A percentile compares a stretch with the other conserved stretches of the same genome.
These are phyloP conservation scores for Meta bourneti DNA, from an alignment of 2,888 invertebrate genomes.

Conservation along the genomic window DNA sequence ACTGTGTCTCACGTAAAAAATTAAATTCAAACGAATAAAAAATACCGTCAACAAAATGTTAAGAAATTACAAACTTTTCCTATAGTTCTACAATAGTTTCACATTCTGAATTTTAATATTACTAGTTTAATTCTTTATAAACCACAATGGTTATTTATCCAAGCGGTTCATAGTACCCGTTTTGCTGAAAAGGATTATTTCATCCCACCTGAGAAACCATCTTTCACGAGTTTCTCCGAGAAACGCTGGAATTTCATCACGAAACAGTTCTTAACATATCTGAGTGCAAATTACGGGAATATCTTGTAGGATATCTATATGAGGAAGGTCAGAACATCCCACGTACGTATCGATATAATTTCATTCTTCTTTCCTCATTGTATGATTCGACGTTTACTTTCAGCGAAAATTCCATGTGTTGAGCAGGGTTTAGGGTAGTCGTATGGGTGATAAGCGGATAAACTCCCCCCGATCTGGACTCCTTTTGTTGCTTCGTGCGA, in stretches of 20 bases:
- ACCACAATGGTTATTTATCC: no score
- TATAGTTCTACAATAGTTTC: no score
- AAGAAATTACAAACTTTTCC: no score
- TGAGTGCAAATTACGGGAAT: neutral
- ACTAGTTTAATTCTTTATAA: no score
- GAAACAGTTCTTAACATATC: neutral
- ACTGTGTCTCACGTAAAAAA: no score
- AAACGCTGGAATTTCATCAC: neutral
- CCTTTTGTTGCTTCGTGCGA: conserved; percentile 72
- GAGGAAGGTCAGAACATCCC: neutral
- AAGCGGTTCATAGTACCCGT: no score
- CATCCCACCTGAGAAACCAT: no score
- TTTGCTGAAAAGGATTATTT: no score
- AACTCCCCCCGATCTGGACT: conserved; percentile 59
- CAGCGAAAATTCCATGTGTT: conserved; percentile 37
- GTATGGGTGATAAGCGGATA: conserved; percentile 64
- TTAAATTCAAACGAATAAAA: no score
- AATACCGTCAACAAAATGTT: no score
- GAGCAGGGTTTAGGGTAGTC: neutral
- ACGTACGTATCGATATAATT: conserved; percentile 48
- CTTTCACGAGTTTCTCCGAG: no score
- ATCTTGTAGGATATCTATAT: neutral
- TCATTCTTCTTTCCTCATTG: conserved; percentile 43
- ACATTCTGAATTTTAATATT: no score
- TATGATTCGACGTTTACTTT: conserved; percentile 65